Evolutionary conservation across 2,888 invertebrate species (phyloP).

Genomic region (Amiota mariae): DNA sequence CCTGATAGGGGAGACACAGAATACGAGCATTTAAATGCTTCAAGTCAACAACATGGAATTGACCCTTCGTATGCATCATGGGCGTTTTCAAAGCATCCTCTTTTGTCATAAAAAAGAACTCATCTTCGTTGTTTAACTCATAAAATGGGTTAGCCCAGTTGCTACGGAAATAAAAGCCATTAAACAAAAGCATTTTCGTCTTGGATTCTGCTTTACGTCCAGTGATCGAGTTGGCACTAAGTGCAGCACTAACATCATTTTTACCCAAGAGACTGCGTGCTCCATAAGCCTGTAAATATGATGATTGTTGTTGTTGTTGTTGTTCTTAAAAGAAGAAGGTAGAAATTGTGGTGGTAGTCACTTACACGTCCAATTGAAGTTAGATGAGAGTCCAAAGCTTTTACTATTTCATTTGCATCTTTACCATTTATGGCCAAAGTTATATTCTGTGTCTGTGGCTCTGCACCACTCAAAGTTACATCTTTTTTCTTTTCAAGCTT

Average conservation of each 20-base stretch:
- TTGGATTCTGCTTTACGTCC: slow-evolving; percentile 70
- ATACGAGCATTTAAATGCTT: slow-evolving; percentile 80
- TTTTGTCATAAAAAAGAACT: slow-evolving; percentile 79
- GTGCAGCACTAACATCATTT: slow-evolving; percentile 77
- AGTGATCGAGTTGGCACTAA: slow-evolving; percentile 79
- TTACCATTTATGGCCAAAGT: slow-evolving; percentile 74
- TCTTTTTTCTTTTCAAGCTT: slow-evolving; percentile 74
- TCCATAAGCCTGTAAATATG: slow-evolving; percentile 55
- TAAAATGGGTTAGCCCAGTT: slow-evolving; percentile 83
- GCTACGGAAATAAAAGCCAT: slow-evolving; percentile 86
- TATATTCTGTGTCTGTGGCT: slow-evolving; percentile 75
- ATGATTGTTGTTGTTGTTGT: not conserved
- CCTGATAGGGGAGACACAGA: slow-evolving; percentile 84
- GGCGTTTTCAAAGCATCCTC: slow-evolving; percentile 77
- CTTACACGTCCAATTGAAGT: slow-evolving; percentile 65
- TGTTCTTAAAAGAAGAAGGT: not conserved
- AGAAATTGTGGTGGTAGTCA: slow-evolving; percentile 15
- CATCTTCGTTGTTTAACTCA: slow-evolving; percentile 69
- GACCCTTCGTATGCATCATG: slow-evolving; percentile 81
- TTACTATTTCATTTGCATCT: slow-evolving; percentile 75
- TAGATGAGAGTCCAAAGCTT: slow-evolving; percentile 75
- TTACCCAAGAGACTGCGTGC: slow-evolving; percentile 75
- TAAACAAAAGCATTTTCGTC: slow-evolving; percentile 81
- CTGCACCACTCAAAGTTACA: slow-evolving; percentile 55
- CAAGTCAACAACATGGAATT: slow-evolving; percentile 78